A percentile compares a stretch with the other conserved stretches of the same genome.
These are phyloP conservation scores for Pentalonia nigronervosa DNA, from an alignment of 1,140 invertebrate species.

Conservation along the genomic window DNA sequence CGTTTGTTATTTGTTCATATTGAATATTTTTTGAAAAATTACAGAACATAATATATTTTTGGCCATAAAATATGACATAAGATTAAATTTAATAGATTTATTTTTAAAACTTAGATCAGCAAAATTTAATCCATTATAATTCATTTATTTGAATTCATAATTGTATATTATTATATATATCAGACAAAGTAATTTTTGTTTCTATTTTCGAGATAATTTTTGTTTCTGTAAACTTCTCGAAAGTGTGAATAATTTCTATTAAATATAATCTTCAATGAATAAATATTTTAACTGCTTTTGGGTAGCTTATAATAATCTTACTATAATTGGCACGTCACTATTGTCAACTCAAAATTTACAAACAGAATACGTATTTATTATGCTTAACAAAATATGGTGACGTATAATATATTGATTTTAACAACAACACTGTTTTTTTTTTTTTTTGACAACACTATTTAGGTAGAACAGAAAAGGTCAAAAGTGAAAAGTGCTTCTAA, in stretches of 20 bases:
- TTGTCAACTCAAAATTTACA: not conserved
- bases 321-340: conserved; percentile 7
- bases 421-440: not conserved
- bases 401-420: conserved; percentile 10
- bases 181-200: not conserved
- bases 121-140: not conserved
- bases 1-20: not conserved
- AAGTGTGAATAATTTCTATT: not conserved
- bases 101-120: not conserved
- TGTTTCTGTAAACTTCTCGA: not conserved
- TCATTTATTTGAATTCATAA: not conserved
- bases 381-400: not conserved
- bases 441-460: not conserved
- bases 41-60: not conserved
- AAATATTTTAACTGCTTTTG: not conserved
- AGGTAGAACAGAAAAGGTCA: not conserved
- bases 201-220: not conserved
- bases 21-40: not conserved
- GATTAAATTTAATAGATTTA: not conserved
- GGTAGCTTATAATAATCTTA: not conserved
- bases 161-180: not conserved
- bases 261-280: not conserved
- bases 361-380: not conserved
- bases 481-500: not conserved
- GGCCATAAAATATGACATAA: not conserved